Evolutionary conservation across 1,140 invertebrate genomes (phyloP), one percentile per base, ranked within the genome.

Genomic region (Dinoponera quadriceps): DNA sequence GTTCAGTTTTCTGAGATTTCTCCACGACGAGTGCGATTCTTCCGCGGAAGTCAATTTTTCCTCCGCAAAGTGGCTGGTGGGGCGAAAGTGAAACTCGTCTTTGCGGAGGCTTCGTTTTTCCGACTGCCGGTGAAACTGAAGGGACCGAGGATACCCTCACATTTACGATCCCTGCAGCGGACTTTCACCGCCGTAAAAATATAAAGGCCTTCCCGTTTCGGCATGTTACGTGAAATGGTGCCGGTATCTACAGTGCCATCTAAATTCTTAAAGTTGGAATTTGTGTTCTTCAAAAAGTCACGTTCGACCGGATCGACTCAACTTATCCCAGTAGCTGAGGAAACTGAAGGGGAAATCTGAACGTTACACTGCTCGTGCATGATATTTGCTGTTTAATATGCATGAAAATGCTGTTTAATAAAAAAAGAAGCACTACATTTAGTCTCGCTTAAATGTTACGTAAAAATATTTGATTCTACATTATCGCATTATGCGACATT

Each of bases 171-270:
- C 91, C 91, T 89, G 82, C 85, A 82, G 83, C 81, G 78, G 90
- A 94, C 93, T 94, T 94, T 94, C 92, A 91, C 93, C 91, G 63
- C 91, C 92, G 92, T 93, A 94, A 94, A 94, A 93, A 94, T 92
- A 91, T 92, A 93, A 94, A 93, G 90, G 87, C 88, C 81, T 71
- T 65, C 82, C 85, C 86, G 87, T 88, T 87, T 73, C 69, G 72
- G 80, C 57, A 84, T 84, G 86, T 94, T 93, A 92, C 92, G 92
- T 92, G 91, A 93, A 93, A 93, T 90, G 88, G 44, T 68, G 59
- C 33, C 54, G 20, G 62, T 14, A 55, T 72, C 33, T 20, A 66
- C 54, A 65, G 44, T 65, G 55, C 2, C 48, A 5, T 55, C 25
- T 62, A 62, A 16, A 29, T 66, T 16, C 16, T 77, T 54, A 20